Base-by-base conservation (phyloP, 2,797 vertebrate species). In the Vespertilio murinus region DNA sequence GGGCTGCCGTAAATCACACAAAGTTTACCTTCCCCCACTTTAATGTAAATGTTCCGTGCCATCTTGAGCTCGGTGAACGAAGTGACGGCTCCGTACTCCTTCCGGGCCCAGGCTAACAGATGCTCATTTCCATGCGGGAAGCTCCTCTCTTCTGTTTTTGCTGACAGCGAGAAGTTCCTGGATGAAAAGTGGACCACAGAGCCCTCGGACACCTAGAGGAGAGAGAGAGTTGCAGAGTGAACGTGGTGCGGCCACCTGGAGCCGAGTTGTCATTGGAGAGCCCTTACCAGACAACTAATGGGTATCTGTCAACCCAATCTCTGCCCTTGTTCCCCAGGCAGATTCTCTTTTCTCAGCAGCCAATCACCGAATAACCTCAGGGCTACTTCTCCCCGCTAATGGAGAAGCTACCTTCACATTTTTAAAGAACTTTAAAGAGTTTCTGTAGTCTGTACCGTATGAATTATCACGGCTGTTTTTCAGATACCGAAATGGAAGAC, bases 31-130 rank as follows among this genome's bases (percentile, higher is more conserved):
- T 99, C 99, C 97, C 99, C 99, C 80, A 99, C 99, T 99, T 99
- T 99, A 98, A 99, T 99, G 96, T 99, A 99, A 98, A 99, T 98
- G 88, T 99, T 99, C 95, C 98, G 98, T 88, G 99, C 98, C 98
- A 99, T 98, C 98, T 98, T 99, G 96, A 99, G 98, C 98, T 99
- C 99, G 1, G 99, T 99, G 98, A 99, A 99, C n/a, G 99, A 99
- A 17, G 99, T 99, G 95, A 99, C 98, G 42, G 99, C 99, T 84
- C 97, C 97, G 95, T 99, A 99, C 89, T 99, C 98, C 96, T 98
- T 99, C 97, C 98, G 98, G 91, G 99, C 99, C 99, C 99, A 99
- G 83, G 97, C 98, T 85, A 99, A 98, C 96, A 99, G 98, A 92
- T 98, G 98, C 86, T 99, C 99, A 6, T 99, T 99, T 97, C 98